Evolutionary conservation across 2,888 invertebrate genomes (phyloP).

Genomic region (Drosophila neonasuta): DNA sequence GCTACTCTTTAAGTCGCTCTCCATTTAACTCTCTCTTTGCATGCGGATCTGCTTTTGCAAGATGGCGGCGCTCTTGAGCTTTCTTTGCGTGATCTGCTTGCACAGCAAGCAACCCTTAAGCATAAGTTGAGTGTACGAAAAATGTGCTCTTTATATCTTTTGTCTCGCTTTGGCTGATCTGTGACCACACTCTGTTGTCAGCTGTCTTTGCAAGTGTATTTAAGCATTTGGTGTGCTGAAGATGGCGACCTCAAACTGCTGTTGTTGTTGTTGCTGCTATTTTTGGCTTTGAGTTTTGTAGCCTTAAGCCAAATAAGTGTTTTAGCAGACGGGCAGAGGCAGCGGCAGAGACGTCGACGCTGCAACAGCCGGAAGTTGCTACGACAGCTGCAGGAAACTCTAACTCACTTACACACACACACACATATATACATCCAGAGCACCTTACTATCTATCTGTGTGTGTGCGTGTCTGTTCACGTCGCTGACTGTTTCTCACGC

Average conservation of each 20-base stretch:
- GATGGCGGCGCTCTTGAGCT: too few relatives aligned
- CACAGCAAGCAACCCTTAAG: too few relatives aligned
- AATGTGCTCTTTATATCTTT: too few relatives aligned
- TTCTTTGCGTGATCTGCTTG: too few relatives aligned
- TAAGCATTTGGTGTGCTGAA: constrained; percentile 26
- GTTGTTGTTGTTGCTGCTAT: constrained; percentile 36
- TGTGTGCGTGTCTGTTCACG: constrained; percentile 37
- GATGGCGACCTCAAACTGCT: constrained; percentile 30
- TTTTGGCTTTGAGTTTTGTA: constrained; percentile 75
- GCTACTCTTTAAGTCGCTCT: background rate
- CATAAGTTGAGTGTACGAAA: too few relatives aligned
- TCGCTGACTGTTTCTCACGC: constrained; percentile 37
- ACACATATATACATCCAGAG: constrained; percentile 22
- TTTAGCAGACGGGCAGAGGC: constrained; percentile 65
- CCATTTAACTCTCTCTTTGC: background rate
- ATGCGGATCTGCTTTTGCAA: too few relatives aligned
- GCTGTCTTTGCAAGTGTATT: constrained; percentile 42
- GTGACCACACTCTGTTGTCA: background rate
- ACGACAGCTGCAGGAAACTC: constrained; percentile 78
- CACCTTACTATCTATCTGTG: constrained; percentile 49
- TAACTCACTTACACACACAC: constrained; percentile 74
- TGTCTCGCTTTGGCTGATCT: background rate
- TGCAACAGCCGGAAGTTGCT: constrained; percentile 72
- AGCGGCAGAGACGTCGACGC: constrained; percentile 43
- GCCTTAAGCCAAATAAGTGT: constrained; percentile 77